Evolutionary conservation across 2,113 vertebrate genomes (phyloP), one percentile per base, ranked within the genome.

Genomic region (Misgurnus anguillicaudatus): DNA sequence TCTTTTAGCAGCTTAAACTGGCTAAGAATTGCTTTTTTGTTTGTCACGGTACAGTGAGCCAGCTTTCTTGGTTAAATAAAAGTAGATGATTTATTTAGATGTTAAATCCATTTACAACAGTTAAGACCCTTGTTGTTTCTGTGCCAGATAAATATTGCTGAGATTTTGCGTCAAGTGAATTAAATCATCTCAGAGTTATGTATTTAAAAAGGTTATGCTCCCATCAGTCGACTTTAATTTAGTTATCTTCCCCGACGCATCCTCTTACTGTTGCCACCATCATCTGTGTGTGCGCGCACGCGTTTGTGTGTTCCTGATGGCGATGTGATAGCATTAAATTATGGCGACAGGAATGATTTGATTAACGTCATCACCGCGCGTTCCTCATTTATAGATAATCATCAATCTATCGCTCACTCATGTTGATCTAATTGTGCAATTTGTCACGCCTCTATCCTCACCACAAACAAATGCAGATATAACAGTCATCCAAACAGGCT

Each of bases 331-430:
- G 68, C 69, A 65, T 80, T 53, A 80, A 80, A 80, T 63, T 42
- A 51, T 16, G 65, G 71, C 16, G 78, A 74, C 78, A 80, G 78
- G 61, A 80, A 80, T 83, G 89, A 90, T 90, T 87, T 88, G 86
- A 86, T 87, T 90, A 90, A 90, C 89, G 89, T 84, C 60, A 39
- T 58, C 71, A 84, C 63, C 86, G 83, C 82, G 86, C 79, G 83
- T 89, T 82, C 82, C 89, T 92, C 91, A 92, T 91, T 91, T 87
- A 90, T 89, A 90, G 91, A 92, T 91, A 91, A 92, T 91, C 89
- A 89, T 90, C 86, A 88, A 81, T 90, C 88, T 91, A 87, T 90
- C 89, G 87, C 85, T 79, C 85, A 83, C 77, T 90, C 89, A 86
- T 89, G 75, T 88, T 88, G 86, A 92, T 90, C 91, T 91, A 90